Evolutionary conservation across 37 sponge, comb jelly and placozoan genomes (phyloP).

Genomic region (Oopsacas minuta): DNA sequence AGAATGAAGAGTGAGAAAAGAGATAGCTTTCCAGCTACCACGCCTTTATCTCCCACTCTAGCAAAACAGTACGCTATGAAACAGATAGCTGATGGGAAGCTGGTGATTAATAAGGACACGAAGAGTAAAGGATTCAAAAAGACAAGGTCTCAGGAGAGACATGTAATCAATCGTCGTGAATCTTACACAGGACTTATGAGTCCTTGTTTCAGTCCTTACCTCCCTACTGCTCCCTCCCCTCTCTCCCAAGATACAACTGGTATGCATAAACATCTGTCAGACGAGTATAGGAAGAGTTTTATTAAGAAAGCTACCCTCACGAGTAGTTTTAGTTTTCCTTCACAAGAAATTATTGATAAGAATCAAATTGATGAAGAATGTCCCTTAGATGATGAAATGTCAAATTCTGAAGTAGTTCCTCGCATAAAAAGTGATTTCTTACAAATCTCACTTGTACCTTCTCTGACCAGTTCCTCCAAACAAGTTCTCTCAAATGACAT

Average conservation of each 20-base stretch:
- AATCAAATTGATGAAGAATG: neutral
- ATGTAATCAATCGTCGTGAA: neutral
- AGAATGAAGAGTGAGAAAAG: neutral
- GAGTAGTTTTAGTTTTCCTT: neutral
- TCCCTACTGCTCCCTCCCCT: neutral
- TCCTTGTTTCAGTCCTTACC: neutral
- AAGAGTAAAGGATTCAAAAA: neutral
- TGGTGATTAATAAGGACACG: neutral
- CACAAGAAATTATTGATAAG: neutral
- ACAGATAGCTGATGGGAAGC: neutral
- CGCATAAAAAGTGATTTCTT: neutral
- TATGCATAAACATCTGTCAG: neutral
- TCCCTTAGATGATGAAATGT: neutral
- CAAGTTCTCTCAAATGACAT: neutral
- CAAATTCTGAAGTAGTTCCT: neutral
- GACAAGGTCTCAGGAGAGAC: neutral
- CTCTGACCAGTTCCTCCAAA: neutral
- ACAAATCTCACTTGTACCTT: neutral
- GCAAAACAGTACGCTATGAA: neutral
- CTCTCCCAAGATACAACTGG: neutral
- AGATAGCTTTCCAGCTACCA: neutral
- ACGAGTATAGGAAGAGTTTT: constrained; percentile 4
- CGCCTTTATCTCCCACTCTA: neutral
- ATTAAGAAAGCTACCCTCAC: constrained; percentile 5
- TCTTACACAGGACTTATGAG: neutral